These are phyloP conservation scores for Lingula anatina DNA, from an alignment of 2,888 invertebrate species.

Conservation along the genomic window DNA sequence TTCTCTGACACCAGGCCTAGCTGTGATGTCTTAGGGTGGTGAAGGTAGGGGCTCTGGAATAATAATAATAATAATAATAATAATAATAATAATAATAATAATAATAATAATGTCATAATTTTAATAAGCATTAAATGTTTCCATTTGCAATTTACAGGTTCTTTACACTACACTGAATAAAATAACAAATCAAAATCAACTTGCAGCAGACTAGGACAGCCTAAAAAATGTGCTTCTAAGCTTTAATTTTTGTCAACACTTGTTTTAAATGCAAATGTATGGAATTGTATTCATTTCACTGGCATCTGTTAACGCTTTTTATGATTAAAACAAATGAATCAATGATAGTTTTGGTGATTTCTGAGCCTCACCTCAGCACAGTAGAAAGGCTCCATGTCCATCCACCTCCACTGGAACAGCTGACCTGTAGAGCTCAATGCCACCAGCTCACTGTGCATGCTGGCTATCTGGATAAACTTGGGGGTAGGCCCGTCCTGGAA, in stretches of 20 bases:
- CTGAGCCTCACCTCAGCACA: conserved; percentile 64
- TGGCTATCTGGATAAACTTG: conserved; percentile 83
- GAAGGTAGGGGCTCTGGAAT: conserved; percentile 64
- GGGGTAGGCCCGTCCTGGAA: conserved; percentile 40
- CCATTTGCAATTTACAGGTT: too few species aligned
- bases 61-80: conserved; percentile 6
- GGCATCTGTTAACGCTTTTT: too few species aligned
- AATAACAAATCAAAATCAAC: too few species aligned
- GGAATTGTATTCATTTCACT: too few species aligned
- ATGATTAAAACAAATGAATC: too few species aligned
- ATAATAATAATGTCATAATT: conserved; percentile 1
- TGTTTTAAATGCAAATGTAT: too few species aligned
- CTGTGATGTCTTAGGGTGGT: conserved; percentile 82
- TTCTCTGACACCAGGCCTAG: conserved; percentile 73
- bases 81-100: too few species aligned
- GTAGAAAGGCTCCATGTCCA: conserved; percentile 66
- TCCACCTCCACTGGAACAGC: conserved; percentile 96
- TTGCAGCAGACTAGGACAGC: too few species aligned
- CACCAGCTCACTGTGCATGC: conserved; percentile 89
- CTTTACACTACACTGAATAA: too few species aligned
- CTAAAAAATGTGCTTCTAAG: too few species aligned
- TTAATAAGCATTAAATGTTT: too few species aligned
- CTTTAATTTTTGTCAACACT: too few species aligned
- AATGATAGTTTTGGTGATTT: background rate
- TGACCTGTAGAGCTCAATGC: conserved; percentile 84